Base-by-base conservation (phyloP, 1,140 invertebrate species). In the Aphelinus atriplicis region DNA sequence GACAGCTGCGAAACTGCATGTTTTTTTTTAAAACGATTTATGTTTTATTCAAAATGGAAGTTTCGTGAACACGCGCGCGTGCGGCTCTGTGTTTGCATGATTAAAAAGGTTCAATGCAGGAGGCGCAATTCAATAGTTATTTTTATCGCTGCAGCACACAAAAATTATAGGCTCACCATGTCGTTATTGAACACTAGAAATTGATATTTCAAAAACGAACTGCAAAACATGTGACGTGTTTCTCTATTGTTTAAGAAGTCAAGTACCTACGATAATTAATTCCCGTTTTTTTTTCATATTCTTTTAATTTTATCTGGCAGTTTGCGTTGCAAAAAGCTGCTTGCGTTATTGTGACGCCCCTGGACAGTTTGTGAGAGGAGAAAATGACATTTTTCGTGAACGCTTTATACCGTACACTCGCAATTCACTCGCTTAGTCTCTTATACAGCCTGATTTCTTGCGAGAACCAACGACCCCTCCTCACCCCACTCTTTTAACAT, bases 21-120 rank as follows among this genome's bases (percentile, higher is more conserved):
- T 26, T 60, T 60, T 57, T 57, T 60, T 45, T 45, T 42, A 7
- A 3, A 2, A 43, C 9, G 9, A 43, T 60, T 43, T 60, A 6
- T n/a, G 2, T 7, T 57, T 56, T 69, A 50, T 60, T 60, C 26
- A 62, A 61, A 70, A 62, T 70, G 58, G 58, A 62, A 70, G 68
- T 70, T 51, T 64, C 5, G 6, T 53, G 42, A 46, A 55, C 26
- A 26, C 68, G 58, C 48, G 46, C 42, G 26, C 7, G 46, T 51
- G 48, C 62, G 3, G 42, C 47, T 65, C 7, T 51, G 26, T 53
- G 46, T 51, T 65, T 9, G 3, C 26, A 3, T 43, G 26, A 9
- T 61, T 63, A 62, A 71, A 55, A 71, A 71, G 42, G 2, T 26
- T 62, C 7, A 5, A 58, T 46, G 6, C 48, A 55, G 48, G 10